Conservation (phyloP, 2,797 vertebrate species). For the Helarctos malayanus region DNA sequence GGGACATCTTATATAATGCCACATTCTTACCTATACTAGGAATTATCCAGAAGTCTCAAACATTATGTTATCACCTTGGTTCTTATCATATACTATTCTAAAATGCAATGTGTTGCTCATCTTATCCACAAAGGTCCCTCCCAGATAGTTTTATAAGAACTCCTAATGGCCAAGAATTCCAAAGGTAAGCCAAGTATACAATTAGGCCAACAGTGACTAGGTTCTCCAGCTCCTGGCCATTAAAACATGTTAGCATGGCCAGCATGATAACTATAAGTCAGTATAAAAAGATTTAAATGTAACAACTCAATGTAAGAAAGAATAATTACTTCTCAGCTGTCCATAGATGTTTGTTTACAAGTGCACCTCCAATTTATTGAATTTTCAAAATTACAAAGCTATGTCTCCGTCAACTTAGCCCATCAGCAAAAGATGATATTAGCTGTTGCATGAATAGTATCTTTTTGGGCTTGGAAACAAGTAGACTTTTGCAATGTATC, state of each 20-base stretch:
- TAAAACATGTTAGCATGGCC: not conserved
- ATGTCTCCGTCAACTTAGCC: not conserved
- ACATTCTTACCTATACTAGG: conserved; percentile 20
- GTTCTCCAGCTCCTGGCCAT: not conserved
- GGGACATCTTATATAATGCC: not conserved
- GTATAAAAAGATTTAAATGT: conserved; percentile 49
- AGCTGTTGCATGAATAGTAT: not conserved
- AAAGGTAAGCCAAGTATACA: not conserved
- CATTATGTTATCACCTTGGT: conserved; percentile 54
- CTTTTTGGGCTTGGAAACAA: conserved; percentile 14
- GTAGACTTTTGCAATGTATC: not conserved
- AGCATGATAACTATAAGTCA: conserved; percentile 20
- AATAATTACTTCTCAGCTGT: conserved; percentile 45
- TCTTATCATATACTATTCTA: conserved; percentile 34
- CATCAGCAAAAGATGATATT: conserved; percentile 5
- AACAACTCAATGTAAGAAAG: not conserved
- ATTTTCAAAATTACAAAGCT: conserved; percentile 48
- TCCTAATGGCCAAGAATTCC: conserved; percentile 10
- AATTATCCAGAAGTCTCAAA: conserved; percentile 38
- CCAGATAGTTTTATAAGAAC: conserved; percentile 51
- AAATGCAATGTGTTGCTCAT: not conserved
- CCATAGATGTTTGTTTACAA: conserved; percentile 50
- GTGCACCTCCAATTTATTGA: conserved; percentile 5
- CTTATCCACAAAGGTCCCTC: conserved; percentile 33
- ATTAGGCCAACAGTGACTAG: not conserved